Evolutionary conservation across 2,888 invertebrate species (phyloP), one percentile per base, ranked within the genome.

Genomic region (Salpingus planirostris): DNA sequence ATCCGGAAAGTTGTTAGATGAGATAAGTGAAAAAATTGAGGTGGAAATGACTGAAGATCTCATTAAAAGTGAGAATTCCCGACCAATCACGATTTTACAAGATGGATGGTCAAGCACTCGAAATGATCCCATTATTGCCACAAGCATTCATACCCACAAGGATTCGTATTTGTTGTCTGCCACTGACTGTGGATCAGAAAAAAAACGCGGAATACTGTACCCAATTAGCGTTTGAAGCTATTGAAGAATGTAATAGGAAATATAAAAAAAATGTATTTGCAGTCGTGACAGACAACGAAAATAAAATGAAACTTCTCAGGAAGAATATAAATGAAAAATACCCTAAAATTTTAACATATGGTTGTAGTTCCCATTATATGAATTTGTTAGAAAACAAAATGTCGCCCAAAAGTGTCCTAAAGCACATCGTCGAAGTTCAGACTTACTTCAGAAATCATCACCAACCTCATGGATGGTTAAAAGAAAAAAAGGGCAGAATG

Each of bases 71-170:
- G n/a, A 11, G 8, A 25, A 11, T 25, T 11, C 25, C 11, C 11
- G 12, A 11, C 12, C n/a, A 3, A 25, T 11, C n/a, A 11, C 11
- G 11, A 11, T 25, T n/a, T 25, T 11, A 11, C 11, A 11, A 13
- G 25, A 25, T 12, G 25, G 25, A n/a, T 25, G 25, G 25, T 11
- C 11, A 12, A 25, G 13, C 13, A 25, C 13, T 11, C 25, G 12
- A 8, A 25, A 25, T 12, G 24, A 24, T 8, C 11, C 24, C 5
- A 25, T 25, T 11, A 11, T 25, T 12, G 18, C 18, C 6, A 18
- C 18, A 7, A 18, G 18, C 8, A 18, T 18, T 18, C 18, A 18
- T 8, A 18, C 18, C 8, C 6, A 8, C 6, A 18, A 18, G 8
- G 18, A 18, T 8, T 18, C 18, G 8, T 18, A 18, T 18, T 18